Conservation (phyloP, 2,113 vertebrate species). For the Oreocharis arfaki region DNA sequence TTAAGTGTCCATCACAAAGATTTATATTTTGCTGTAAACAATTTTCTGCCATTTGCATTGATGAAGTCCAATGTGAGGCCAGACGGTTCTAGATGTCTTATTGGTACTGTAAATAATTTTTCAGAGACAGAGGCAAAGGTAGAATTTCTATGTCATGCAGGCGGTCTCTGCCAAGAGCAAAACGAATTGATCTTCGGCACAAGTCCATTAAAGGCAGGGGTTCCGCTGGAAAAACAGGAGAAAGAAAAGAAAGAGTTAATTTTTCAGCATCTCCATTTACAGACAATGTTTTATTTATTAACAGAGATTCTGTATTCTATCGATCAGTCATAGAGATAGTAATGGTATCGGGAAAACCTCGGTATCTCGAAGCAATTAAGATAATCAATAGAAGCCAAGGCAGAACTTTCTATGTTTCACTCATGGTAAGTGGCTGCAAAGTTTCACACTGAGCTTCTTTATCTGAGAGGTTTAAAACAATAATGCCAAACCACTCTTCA, state of each 20-base stretch:
- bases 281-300: not conserved
- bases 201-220: conserved; percentile 95
- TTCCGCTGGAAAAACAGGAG: conserved; percentile 79
- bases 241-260: not conserved
- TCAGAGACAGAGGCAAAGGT: conserved; percentile 92
- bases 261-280: not conserved
- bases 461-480: not conserved
- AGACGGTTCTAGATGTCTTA: conserved; percentile 70
- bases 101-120: conserved; percentile 98
- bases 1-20: conserved; percentile 69
- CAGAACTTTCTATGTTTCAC: not conserved
- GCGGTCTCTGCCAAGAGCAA: conserved; percentile 89
- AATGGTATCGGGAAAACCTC: not conserved
- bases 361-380: not conserved
- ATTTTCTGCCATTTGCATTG: conserved; percentile 67
- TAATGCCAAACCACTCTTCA: not conserved
- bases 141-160: conserved; percentile 89
- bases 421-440: not conserved
- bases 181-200: conserved; percentile 90
- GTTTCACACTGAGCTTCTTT: not conserved
- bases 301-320: not conserved
- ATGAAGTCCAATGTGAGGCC: conserved; percentile 61
- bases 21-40: conserved; percentile 77
- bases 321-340: not conserved
- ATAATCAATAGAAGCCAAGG: not conserved